These are phyloP conservation scores for Paraplagusia blochii DNA, from an alignment of 2,113 vertebrate species.

Conservation along the genomic window DNA sequence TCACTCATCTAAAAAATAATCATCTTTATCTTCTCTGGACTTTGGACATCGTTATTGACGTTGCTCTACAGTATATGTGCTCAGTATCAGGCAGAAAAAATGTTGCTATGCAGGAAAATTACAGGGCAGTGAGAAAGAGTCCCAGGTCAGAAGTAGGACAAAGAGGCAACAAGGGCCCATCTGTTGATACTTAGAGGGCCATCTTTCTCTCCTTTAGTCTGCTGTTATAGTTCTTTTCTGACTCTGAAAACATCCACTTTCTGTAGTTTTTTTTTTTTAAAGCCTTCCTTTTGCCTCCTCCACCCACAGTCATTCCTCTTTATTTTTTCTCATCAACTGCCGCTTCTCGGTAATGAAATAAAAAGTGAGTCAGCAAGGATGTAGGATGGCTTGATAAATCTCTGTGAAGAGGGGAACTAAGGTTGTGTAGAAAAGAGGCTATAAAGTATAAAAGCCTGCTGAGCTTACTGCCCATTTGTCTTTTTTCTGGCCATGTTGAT, in stretches of 20 bases:
- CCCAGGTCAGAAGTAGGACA: slow-evolving; percentile 24
- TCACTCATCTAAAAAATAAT: slow-evolving; percentile 47
- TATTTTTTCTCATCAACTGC: slow-evolving; percentile 25
- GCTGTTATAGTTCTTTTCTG: slow-evolving; percentile 1
- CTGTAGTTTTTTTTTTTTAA: neutral
- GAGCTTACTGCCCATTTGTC: slow-evolving; percentile 13
- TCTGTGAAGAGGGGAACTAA: slow-evolving; percentile 5
- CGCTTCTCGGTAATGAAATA: slow-evolving; percentile 23
- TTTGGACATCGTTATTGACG: too few species aligned
- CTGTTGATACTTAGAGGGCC: neutral
- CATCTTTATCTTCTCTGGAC: neutral
- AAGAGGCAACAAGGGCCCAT: slow-evolving; percentile 20
- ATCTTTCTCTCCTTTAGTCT: neutral
- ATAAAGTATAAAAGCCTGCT: slow-evolving; percentile 28
- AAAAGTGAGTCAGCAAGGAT: slow-evolving; percentile 50
- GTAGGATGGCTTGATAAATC: slow-evolving; percentile 34
- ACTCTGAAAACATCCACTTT: neutral
- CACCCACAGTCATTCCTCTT: slow-evolving; percentile 8
- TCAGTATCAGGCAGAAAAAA: neutral
- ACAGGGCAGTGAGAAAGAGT: neutral
- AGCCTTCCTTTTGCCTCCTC: neutral
- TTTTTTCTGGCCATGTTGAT: slow-evolving; percentile 8
- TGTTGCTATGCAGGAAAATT: neutral
- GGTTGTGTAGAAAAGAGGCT: slow-evolving; percentile 15
- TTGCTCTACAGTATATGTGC: neutral